Conservation (phyloP, 2,797 vertebrate species). For the Chrosomus eos region DNA sequence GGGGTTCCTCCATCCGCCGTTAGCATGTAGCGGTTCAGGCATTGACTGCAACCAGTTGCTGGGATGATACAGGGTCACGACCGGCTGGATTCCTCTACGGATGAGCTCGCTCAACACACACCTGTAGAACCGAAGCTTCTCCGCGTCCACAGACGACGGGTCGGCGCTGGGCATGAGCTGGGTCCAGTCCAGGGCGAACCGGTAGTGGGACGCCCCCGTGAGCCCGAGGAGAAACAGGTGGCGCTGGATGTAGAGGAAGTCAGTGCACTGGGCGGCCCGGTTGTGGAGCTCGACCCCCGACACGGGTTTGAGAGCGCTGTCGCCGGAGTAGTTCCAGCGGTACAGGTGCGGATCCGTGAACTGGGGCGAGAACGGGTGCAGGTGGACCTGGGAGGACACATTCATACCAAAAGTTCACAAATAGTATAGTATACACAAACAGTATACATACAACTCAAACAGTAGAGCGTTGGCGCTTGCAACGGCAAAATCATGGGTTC, state of each 20-base stretch:
- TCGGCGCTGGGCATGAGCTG: constrained; percentile 87
- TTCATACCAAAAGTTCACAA: no score
- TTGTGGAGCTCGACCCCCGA: constrained; percentile 83
- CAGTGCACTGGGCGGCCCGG: constrained; percentile 86
- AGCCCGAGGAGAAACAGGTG: constrained; percentile 82
- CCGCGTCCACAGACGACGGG: constrained; percentile 77
- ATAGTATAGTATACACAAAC: not conserved
- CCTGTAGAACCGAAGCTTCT: constrained; percentile 87
- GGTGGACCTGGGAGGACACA: constrained; percentile 80
- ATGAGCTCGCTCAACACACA: constrained; percentile 87
- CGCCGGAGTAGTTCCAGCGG: constrained; percentile 91
- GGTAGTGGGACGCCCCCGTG: constrained; percentile 87
- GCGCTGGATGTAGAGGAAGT: constrained; percentile 86
- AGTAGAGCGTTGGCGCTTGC: no score
- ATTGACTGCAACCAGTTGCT: constrained; percentile 77
- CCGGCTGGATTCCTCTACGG: constrained; percentile 77
- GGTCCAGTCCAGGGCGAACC: constrained; percentile 94
- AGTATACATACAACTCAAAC: no score
- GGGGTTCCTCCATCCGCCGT: constrained; percentile 88
- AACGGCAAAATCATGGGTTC: no score
- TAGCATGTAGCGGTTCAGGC: constrained; percentile 76
- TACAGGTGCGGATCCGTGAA: constrained; percentile 90
- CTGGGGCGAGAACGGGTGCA: constrained; percentile 87
- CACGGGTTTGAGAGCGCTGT: constrained; percentile 81
- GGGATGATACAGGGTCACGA: constrained; percentile 89